Base-by-base conservation (phyloP, 2,888 invertebrate genomes). In the Pristionchus mayeri region DNA sequence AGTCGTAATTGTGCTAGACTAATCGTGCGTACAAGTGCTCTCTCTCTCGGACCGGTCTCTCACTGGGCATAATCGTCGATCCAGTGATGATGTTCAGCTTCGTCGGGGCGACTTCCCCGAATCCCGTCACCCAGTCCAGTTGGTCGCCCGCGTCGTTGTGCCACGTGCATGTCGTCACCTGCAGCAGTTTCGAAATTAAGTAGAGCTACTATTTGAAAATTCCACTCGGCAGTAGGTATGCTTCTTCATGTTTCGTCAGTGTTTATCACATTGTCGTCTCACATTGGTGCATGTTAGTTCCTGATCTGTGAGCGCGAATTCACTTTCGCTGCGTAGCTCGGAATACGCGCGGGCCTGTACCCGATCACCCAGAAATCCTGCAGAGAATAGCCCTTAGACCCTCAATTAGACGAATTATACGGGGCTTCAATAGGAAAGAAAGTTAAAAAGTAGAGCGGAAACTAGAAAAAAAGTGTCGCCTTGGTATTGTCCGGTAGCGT, bases 51-150 rank as follows among this genome's bases (percentile, higher is more conserved):
- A n/a, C n/a, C n/a, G n/a, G n/a, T n/a, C n/a, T n/a, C n/a, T n/a
- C n/a, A n/a, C 90, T 89, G 24, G 90, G 90, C 40, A 89, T 75
- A n/a, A 86, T 78, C 18, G 86, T 78, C 3, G 89, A 89, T 44
- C 90, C 90, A 0, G 90, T 89, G 24, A 90, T 89, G 6, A 90
- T 75, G 13, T 86, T 86, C 0, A 90, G 67, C 57, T 89, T 89
- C 0, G 85, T 87, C 0, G 86, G 87, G 57, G 88, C 90, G 3
- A 90, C 89, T 40, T 85, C 85, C 18, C 90, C 90, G 76, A 87
- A 87, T 13, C 90, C 90, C 3, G 87, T 50, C 27, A 89, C 88
- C 90, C 90, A 90, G 30, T 90, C 89, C 37, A 90, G 60, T 82
- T 89, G 85, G 52, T 90, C 90, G 54, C 88, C 88, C 9, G 85